Evolutionary conservation across 2,113 vertebrate genomes (phyloP), one percentile per base, ranked within the genome.

Genomic region (Alaudala cheleensis): DNA sequence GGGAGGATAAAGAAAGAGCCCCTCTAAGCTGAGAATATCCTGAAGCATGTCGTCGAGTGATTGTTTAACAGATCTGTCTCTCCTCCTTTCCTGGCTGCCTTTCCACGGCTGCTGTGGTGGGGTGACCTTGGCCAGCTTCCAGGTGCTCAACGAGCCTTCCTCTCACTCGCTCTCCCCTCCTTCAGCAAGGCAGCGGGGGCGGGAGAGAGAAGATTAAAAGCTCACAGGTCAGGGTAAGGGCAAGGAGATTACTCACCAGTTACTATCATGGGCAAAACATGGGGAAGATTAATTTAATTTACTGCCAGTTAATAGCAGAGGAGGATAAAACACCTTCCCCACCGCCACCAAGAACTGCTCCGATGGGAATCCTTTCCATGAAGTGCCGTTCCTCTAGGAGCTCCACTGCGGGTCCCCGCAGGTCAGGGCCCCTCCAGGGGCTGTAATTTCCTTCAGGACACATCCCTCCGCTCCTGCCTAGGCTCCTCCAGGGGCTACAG

Each of bases 121-220:
- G 2, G 11, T 74, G 21, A 74, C 58, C 40, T 40, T 29, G 25
- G 45, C 45, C 56, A 31, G 37, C 44, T 33, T 25, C 10, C 60
- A 49, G 31, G 10, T 54, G 40, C 24, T 77, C 57, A 65, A 15
- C 4, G 10, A 85, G 45, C 45, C 6, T 3, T 22, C 9, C 6
- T 40, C 66, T 34, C 24, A 7, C 31, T 64, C 11, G 20, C 9
- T 18, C 19, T 15, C 11, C 24, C 11, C 24, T 79, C 10, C 14
- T 73, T 14, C 45, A 45, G 29, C 25, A 83, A 25, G 8, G 17
- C 3, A 53, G 16, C 1, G 4, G 1, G 4, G 3, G 15, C 11
- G 13, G 10, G 21, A 6, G 45, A 20, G 45, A 21, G 74, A 83
- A 65, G 29, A 74, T 70, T 74, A 83, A 69, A 74, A 65, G 12